Evolutionary conservation across 2,113 vertebrate genomes (phyloP).

Genomic region (Uropsilus gracilis): DNA sequence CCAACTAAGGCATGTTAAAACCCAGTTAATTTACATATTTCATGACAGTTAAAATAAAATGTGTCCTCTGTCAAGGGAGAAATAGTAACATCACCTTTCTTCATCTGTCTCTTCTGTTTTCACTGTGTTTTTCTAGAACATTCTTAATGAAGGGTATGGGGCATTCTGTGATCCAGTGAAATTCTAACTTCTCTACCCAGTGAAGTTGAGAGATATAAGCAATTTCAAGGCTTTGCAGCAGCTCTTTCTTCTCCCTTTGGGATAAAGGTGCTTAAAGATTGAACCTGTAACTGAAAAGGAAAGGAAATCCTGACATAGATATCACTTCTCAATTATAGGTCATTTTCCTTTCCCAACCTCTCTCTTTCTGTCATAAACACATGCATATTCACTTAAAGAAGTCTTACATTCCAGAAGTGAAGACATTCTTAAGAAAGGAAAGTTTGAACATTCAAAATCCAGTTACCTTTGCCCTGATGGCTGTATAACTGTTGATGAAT

Average conservation of each 20-base stretch:
- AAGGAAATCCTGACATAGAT: conserved; percentile 51
- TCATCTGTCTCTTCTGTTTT: not conserved
- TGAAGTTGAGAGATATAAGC: not conserved
- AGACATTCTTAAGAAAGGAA: conserved; percentile 34
- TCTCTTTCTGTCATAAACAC: conserved; percentile 53
- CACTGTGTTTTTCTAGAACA: not conserved
- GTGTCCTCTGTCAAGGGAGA: not conserved
- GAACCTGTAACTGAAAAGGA: conserved; percentile 8
- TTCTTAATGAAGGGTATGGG: not conserved
- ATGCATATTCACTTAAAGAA: conserved; percentile 38
- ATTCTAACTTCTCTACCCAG: no score
- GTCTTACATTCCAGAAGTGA: not conserved
- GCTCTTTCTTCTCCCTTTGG: not conserved
- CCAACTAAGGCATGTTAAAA: conserved; percentile 49
- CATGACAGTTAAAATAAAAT: not conserved
- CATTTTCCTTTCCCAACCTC: conserved; percentile 2
- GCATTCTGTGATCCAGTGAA: not conserved
- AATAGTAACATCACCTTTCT: not conserved
- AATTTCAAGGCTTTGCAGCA: no score
- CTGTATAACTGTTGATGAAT: not conserved
- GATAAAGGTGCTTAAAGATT: not conserved
- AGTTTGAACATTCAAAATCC: conserved; percentile 33
- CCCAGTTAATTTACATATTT: not conserved
- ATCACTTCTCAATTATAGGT: not conserved
- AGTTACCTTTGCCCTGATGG: conserved; percentile 1